A percentile compares a stretch with the other conserved stretches of the same genome.
phyloP scores from a whole-genome alignment of 1,140 invertebrate species.

The Maconellicoccus hirsutus region DNA sequence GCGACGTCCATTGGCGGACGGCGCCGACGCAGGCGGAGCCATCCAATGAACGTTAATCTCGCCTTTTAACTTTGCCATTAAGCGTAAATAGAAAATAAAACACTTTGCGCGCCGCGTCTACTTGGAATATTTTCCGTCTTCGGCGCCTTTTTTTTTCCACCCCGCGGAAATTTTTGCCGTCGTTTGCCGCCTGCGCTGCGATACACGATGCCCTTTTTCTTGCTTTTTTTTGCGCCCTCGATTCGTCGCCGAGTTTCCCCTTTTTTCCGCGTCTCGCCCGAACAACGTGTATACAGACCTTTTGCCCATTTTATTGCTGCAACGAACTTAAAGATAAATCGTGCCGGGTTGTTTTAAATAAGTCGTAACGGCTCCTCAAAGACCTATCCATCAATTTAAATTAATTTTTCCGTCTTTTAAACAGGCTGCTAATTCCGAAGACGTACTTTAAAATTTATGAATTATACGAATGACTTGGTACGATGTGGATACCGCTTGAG shows the following conservation, averaged over 20 bases:
- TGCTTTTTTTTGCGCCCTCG: too few relatives aligned
- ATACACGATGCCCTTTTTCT: too few relatives aligned
- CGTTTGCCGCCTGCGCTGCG: too few relatives aligned
- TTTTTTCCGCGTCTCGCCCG: neutral
- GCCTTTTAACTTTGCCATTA: slow-evolving; percentile 8
- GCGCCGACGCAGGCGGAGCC: slow-evolving; percentile 4
- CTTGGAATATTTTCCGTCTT: neutral
- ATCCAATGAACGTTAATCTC: slow-evolving; percentile 2
- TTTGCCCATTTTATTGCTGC: neutral
- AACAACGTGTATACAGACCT: neutral
- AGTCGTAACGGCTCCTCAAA: slow-evolving; percentile 18
- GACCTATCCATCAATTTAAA: slow-evolving; percentile 20
- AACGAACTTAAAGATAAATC: slow-evolving; percentile 12
- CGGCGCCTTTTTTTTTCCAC: neutral
- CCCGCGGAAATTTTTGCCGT: too few relatives aligned
- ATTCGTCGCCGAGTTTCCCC: neutral
- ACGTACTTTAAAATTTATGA: neutral
- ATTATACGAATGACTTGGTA: too few relatives aligned
- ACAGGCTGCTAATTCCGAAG: neutral
- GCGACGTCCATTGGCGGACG: neutral
- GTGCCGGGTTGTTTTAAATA: slow-evolving; percentile 15
- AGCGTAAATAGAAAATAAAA: slow-evolving; percentile 9
- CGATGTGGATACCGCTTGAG: too few relatives aligned
- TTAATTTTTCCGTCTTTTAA: slow-evolving; percentile 12
- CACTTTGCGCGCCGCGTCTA: neutral